Evolutionary conservation across 2,797 vertebrate genomes (phyloP), one percentile per base, ranked within the genome.

Genomic region (Micropoecilia bifurca): DNA sequence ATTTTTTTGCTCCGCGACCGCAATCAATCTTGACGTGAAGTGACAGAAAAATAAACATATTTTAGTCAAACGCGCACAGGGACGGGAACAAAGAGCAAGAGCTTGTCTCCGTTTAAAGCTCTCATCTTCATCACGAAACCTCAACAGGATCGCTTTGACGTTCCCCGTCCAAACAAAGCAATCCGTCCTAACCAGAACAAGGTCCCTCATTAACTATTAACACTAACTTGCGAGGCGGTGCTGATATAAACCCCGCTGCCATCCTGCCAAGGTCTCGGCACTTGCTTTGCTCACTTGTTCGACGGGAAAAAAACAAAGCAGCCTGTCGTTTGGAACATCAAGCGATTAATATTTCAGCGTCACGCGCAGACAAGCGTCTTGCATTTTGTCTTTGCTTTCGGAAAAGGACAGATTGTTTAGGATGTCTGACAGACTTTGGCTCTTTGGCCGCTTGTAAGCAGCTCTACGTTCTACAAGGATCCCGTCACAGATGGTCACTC

Each of bases 151-250:
- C 13, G 36, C 53, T 79, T 47, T 73, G 85, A 83, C 81, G 57
- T 61, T 39, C 46, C 43, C 30, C 25, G 80, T 85, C 89, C 83
- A 91, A 91, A 91, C 85, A 93, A 80, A 87, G 76, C 47, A 57
- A 88, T 28, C 39, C 2, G 1, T 28, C 33, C 25, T 36, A 72
- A 77, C 75, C 14, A 83, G 75, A 85, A 90, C 90, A 87, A 85
- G 83, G 77, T 46, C 75, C n/a, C 80, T 84, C 79, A 94, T 92
- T 88, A 93, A 93, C 83, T 92, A 92, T 94, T 94, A 87, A 94
- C 91, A 80, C 75, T 10, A 75, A 74, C 61, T 89, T 83, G 82
- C 50, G 83, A 84, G 86, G 71, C 45, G 79, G 57, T 55, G 45
- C 79, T 76, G 78, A 86, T 83, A 90, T 81, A 71, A 86, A 85